Percentiles rank a stretch among this genome's conserved stretches.
phyloP scores from a whole-genome alignment of 2,888 invertebrate genomes.

The Spodoptera picta region DNA sequence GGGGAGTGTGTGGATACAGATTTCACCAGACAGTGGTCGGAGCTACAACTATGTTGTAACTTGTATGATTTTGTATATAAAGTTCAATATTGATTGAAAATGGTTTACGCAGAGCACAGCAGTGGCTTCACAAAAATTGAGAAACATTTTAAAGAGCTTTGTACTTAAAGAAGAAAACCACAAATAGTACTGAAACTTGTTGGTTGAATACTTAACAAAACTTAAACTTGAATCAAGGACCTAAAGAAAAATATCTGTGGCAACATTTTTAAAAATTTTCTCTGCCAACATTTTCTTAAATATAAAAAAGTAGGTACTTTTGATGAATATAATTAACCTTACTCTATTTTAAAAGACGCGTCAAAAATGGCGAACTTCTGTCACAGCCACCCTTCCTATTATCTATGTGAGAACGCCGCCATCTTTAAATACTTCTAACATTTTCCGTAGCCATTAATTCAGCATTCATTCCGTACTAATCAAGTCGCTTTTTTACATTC shows the following conservation, averaged over 20 bases:
- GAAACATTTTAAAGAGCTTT: too few species aligned
- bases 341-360: slow-evolving; percentile 27
- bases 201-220: too few species aligned
- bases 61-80: too few species aligned
- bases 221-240: too few species aligned
- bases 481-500: slow-evolving; percentile 45
- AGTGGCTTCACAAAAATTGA: too few species aligned
- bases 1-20: too few species aligned
- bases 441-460: slow-evolving; percentile 33
- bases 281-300: slow-evolving; percentile 11
- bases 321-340: slow-evolving; percentile 33
- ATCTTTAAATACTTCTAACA: slow-evolving; percentile 10
- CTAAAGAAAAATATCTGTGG: slow-evolving; percentile 2
- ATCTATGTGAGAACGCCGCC: slow-evolving; percentile 30
- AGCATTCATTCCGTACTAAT: slow-evolving; percentile 42
- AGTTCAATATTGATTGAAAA: too few species aligned
- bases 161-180: too few species aligned
- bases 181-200: too few species aligned
- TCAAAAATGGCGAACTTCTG: slow-evolving; percentile 27
- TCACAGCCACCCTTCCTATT: slow-evolving; percentile 16
- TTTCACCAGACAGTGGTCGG: too few species aligned
- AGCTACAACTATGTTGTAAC: too few species aligned
- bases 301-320: slow-evolving; percentile 19
- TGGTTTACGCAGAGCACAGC: too few species aligned
- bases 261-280: slow-evolving; percentile 6